Evolutionary conservation across 2,888 invertebrate species (phyloP).

Genomic region (Metalampra italica): DNA sequence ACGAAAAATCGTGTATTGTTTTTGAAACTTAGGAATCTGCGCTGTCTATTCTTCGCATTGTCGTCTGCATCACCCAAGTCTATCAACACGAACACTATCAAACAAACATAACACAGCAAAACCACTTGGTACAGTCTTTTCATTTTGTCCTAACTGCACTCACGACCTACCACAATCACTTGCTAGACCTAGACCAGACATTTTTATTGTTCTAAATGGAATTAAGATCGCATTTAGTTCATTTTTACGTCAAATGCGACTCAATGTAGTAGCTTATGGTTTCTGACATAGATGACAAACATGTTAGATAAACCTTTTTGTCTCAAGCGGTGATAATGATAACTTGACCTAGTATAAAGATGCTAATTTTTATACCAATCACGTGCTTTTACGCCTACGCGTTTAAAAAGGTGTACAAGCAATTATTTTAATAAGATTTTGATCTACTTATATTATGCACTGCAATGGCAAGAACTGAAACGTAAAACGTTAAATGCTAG

Average conservation of each 20-base stretch:
- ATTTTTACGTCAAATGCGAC: too few species aligned
- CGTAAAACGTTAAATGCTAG: neutral
- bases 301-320: neutral
- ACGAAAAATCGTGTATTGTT: conserved; percentile 58
- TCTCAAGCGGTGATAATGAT: neutral
- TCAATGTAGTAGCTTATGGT: too few species aligned
- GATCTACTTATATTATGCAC: neutral
- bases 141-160: conserved; percentile 18
- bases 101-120: conserved; percentile 38
- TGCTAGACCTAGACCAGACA: too few species aligned
- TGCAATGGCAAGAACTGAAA: neutral
- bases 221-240: too few species aligned
- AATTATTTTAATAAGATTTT: neutral
- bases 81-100: conserved; percentile 39
- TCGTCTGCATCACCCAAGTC: conserved; percentile 40
- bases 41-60: conserved; percentile 29
- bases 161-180: too few species aligned
- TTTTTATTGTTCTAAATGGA: neutral
- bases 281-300: neutral
- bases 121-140: conserved; percentile 31
- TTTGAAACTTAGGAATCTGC: conserved; percentile 44
- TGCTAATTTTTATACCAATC: too few species aligned
- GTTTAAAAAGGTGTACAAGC: neutral
- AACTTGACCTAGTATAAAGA: too few species aligned
- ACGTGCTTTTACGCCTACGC: neutral